Evolutionary conservation across 2,888 invertebrate species (phyloP).

Genomic region (Pristionchus exspectatus): DNA sequence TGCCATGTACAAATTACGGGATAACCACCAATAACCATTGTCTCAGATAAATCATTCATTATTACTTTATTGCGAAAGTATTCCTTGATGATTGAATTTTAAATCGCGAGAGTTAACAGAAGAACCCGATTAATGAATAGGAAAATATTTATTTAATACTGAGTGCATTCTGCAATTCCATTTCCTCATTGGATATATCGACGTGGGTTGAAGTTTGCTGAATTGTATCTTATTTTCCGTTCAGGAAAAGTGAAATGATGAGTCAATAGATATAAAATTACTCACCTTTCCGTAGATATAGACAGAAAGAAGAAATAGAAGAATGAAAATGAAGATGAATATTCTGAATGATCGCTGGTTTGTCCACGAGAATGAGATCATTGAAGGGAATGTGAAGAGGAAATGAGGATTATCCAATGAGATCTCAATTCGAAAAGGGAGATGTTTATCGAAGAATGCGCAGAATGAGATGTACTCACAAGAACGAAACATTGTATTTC

Average conservation of each 20-base stretch:
- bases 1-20: slow-evolving; percentile 20
- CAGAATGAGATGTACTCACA: not conserved
- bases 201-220: not conserved
- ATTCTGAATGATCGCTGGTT: slow-evolving; percentile 25
- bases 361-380: slow-evolving; percentile 25
- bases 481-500: not conserved
- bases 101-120: not conserved
- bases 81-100: not conserved
- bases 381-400: not conserved
- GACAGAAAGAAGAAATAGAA: not conserved
- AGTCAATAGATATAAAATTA: not conserved
- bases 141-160: not conserved
- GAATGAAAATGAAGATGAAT: not conserved
- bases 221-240: not conserved
- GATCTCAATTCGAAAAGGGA: not conserved
- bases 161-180: not conserved
- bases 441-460: slow-evolving; percentile 23
- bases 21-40: not conserved
- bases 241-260: not conserved
- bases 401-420: not conserved
- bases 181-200: not conserved
- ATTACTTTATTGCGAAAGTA: not conserved
- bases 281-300: slow-evolving; percentile 11
- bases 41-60: not conserved
- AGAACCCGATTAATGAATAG: not conserved